Percentiles rank a stretch among this genome's conserved stretches.
Evolutionary conservation across 2,888 invertebrate species (phyloP).

Genomic region (Trachelus troglodyta): DNA sequence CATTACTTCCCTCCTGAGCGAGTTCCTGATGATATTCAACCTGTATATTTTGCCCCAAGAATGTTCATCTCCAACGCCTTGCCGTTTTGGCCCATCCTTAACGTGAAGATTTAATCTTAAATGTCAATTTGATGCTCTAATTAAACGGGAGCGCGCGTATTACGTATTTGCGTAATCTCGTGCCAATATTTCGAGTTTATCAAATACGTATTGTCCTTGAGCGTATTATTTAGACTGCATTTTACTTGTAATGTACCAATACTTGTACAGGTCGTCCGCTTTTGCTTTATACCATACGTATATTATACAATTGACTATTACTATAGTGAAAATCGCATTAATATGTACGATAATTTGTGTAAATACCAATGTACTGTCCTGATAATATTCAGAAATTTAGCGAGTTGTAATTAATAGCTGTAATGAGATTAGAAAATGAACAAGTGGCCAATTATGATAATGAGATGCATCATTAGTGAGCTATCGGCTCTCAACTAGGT

Average conservation of each 20-base stretch:
- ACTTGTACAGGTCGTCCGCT: conserved; percentile 13
- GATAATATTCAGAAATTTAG: conserved; percentile 4
- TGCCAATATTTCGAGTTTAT: background rate
- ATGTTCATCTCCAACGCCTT: background rate
- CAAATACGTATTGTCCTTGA: background rate
- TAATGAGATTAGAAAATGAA: background rate
- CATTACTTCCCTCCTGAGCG: conserved; percentile 39
- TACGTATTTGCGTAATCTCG: background rate
- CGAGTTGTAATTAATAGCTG: background rate
- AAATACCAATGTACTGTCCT: conserved; percentile 5
- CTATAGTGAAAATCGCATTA: conserved; percentile 10
- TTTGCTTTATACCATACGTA: conserved; percentile 12
- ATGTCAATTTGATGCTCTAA: background rate
- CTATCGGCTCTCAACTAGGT: background rate
- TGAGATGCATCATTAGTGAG: background rate
- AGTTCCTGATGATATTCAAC: background rate
- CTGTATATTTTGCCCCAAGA: background rate
- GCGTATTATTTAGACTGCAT: conserved; percentile 9
- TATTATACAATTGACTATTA: background rate
- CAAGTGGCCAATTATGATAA: conserved; percentile 12
- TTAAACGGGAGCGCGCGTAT: background rate
- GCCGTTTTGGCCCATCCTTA: background rate
- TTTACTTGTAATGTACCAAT: conserved; percentile 9
- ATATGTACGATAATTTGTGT: conserved; percentile 11
- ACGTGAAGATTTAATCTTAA: background rate